Conservation (phyloP, 2,888 invertebrate genomes). For the Girardia tigrina region DNA sequence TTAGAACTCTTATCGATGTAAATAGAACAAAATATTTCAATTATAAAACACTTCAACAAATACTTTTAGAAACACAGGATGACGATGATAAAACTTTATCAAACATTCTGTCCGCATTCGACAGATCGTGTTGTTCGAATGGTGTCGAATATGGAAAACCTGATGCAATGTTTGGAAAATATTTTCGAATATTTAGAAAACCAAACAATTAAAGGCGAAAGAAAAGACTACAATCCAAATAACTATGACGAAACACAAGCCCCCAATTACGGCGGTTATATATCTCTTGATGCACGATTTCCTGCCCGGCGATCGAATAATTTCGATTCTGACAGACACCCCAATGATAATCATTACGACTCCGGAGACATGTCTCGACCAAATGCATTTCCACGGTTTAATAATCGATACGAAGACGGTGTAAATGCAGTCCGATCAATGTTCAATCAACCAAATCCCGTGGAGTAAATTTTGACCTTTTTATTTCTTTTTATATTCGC, state of each 20-base stretch:
- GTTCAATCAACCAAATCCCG: background rate
- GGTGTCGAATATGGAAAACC: background rate
- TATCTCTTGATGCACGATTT: background rate
- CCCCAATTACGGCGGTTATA: background rate
- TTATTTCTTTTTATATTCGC: too few relatives aligned
- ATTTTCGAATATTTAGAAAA: background rate
- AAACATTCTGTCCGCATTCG: conserved; percentile 5
- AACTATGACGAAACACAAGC: background rate
- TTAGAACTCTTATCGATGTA: background rate
- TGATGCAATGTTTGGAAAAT: background rate
- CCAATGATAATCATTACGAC: background rate
- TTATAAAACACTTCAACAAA: too few relatives aligned
- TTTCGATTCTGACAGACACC: background rate
- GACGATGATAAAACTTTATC: background rate
- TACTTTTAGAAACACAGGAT: conserved; percentile 9
- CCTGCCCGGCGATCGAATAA: background rate
- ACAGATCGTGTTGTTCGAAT: background rate
- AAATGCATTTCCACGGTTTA: background rate
- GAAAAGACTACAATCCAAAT: conserved; percentile 15
- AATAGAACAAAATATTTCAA: too few relatives aligned
- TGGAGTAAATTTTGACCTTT: too few relatives aligned
- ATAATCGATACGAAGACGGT: background rate
- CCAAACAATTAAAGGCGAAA: conserved; percentile 2
- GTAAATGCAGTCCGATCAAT: background rate
- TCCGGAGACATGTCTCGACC: background rate